phyloP scores from a whole-genome alignment of 92 coral and sea anemone genomes.

The Phenganax stokvisi region DNA sequence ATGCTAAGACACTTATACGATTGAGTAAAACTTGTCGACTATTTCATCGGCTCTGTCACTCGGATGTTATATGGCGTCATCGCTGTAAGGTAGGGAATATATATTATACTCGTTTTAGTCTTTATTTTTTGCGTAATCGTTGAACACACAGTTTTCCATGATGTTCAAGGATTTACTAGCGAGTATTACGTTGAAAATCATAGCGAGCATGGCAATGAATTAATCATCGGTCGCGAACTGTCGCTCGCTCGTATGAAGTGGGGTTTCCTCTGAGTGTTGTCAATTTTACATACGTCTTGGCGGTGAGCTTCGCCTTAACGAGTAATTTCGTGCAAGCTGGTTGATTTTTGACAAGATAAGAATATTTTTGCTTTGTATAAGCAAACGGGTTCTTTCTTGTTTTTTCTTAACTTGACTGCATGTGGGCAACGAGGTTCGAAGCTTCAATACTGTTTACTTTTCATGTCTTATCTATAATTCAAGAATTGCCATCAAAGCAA shows the following conservation, averaged over 20 bases:
- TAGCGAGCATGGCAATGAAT: conserved; percentile 34
- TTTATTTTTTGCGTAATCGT: background rate
- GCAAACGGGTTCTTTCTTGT: conserved; percentile 40
- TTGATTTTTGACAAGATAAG: conserved; percentile 26
- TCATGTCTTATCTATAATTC: conserved; percentile 44
- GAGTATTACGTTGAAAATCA: background rate
- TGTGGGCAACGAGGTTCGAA: conserved; percentile 41
- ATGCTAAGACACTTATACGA: conserved; percentile 91
- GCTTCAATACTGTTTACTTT: conserved; percentile 42
- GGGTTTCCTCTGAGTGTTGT: conserved; percentile 43
- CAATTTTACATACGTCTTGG: background rate
- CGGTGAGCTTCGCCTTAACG: background rate
- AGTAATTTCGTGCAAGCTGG: background rate
- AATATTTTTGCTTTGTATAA: conserved; percentile 6
- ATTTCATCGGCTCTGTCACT: conserved; percentile 95
- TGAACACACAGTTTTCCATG: background rate
- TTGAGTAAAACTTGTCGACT: conserved; percentile 97
- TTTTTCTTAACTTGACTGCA: conserved; percentile 33
- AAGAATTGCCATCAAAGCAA: conserved; percentile 39
- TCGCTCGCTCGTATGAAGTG: conserved; percentile 6
- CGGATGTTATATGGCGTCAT: conserved; percentile 99
- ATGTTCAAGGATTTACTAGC: background rate
- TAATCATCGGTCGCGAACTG: conserved; percentile 17
- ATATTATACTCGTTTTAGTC: conserved; percentile 8
- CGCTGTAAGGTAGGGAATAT: conserved; percentile 94